phyloP scores from a whole-genome alignment of 2,888 invertebrate species.

The Brassicogethes aeneus region DNA sequence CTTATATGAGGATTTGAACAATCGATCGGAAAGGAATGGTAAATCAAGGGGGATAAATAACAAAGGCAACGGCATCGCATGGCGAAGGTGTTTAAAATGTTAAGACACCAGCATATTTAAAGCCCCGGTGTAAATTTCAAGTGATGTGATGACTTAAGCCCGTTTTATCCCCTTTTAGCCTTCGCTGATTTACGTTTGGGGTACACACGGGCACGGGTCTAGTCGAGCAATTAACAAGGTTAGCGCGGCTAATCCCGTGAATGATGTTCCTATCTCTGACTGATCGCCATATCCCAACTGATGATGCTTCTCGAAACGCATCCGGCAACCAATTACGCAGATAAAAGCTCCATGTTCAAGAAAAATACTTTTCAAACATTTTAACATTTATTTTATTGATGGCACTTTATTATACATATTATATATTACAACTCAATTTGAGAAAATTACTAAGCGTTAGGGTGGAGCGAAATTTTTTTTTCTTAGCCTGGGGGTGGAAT shows the following conservation, averaged over 20 bases:
- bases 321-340: too few species aligned
- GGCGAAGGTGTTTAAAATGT: neutral
- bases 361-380: too few species aligned
- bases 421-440: too few species aligned
- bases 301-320: too few species aligned
- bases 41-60: conserved; percentile 23
- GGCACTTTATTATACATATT: too few species aligned
- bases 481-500: too few species aligned
- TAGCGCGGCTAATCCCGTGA: conserved; percentile 45
- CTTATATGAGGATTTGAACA: conserved; percentile 23
- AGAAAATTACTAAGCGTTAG: too few species aligned
- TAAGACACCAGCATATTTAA: conserved; percentile 19
- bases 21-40: conserved; percentile 27
- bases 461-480: too few species aligned
- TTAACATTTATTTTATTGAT: too few species aligned
- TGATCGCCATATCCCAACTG: conserved; percentile 33
- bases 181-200: conserved; percentile 42
- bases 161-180: conserved; percentile 40
- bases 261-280: conserved; percentile 42
- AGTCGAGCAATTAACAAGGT: conserved; percentile 45
- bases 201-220: conserved; percentile 36
- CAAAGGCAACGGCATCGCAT: too few species aligned
- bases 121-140: conserved; percentile 35
- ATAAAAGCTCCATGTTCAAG: too few species aligned
- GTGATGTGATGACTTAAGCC: conserved; percentile 40